Base-by-base conservation (phyloP, 2,888 invertebrate genomes). In the Platycnemis pennipes region DNA sequence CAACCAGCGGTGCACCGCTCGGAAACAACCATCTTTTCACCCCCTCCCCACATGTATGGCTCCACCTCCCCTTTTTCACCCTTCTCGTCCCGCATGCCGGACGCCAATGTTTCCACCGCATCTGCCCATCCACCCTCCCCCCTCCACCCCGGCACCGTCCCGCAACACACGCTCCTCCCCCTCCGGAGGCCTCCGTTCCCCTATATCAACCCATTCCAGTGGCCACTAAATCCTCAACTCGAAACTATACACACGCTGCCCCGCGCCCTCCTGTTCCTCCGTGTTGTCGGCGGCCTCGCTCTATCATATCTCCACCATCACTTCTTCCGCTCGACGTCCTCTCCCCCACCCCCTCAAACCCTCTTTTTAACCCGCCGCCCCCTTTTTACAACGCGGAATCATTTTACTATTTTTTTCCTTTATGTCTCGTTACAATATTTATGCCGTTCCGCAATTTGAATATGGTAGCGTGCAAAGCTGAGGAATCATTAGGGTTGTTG, bases 401-500 rank as follows among this genome's bases (percentile, higher is more conserved):
- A 91, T 63, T 91, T 91, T 91, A 63, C 91, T 44, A 63, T 63
- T 91, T 44, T 91, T 91, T 91, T 13, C 91, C 91, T 91, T 91
- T 91, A 63, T 91, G 31, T 45, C 11, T 37, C 63, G 44, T 44
- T 49, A 63, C 49, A 49, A 88, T 91, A 63, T 91, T 91, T 63
- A 56, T 44, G 63, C 91, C 49, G 91, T 63, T 63, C 56, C 91
- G 63, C 91, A 63, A 63, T 56, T 44, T 91, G 56, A 46, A 69
- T 63, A 63, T 91, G 69, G 91, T 69, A 11, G 91, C 42, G 91
- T 56, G 42, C 26, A 63, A 42, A 37, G 42, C n/a, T n/a, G 53
- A 8, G 31, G 22, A 53, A 89, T 89, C 31, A 77, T 77, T 11
- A 77, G 77, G 77, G 31, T 13, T 31, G 16, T 11, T 8, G 7